A percentile compares a stretch with the other conserved stretches of the same genome.
Evolutionary conservation across 2,113 vertebrate genomes (phyloP).

Genomic region (Isurus oxyrinchus): DNA sequence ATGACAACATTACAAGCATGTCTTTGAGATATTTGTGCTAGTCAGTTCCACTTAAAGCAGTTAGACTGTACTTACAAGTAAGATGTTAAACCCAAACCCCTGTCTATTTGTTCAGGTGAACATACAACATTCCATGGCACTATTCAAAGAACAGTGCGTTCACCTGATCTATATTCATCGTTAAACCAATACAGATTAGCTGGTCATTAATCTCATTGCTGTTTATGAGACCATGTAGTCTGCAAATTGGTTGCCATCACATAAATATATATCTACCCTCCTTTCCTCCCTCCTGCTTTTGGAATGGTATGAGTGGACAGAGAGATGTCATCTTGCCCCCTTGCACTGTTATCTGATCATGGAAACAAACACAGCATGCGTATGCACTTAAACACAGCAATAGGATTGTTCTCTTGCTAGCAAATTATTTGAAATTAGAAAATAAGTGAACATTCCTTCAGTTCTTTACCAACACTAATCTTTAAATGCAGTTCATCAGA

Average conservation of each 20-base stretch:
- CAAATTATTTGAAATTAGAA: background rate
- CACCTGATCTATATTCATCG: background rate
- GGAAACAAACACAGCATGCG: background rate
- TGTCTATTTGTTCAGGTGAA: background rate
- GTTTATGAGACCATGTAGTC: background rate
- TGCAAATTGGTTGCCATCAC: background rate
- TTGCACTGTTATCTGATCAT: background rate
- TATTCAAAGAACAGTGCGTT: background rate
- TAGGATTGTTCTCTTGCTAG: background rate
- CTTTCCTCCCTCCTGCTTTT: background rate
- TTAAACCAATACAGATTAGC: background rate
- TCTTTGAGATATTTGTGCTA: background rate
- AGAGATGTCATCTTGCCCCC: background rate
- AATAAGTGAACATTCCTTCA: background rate
- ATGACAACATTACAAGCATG: background rate
- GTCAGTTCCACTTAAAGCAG: background rate
- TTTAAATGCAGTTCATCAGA: background rate
- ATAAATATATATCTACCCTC: background rate
- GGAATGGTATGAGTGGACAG: background rate
- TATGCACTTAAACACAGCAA: background rate
- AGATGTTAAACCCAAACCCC: background rate
- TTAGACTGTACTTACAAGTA: background rate
- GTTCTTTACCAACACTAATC: background rate
- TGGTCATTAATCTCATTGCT: background rate
- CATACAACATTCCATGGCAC: background rate